Conservation (phyloP, 2,888 invertebrate species). For the Blomia tropicalis region DNA sequence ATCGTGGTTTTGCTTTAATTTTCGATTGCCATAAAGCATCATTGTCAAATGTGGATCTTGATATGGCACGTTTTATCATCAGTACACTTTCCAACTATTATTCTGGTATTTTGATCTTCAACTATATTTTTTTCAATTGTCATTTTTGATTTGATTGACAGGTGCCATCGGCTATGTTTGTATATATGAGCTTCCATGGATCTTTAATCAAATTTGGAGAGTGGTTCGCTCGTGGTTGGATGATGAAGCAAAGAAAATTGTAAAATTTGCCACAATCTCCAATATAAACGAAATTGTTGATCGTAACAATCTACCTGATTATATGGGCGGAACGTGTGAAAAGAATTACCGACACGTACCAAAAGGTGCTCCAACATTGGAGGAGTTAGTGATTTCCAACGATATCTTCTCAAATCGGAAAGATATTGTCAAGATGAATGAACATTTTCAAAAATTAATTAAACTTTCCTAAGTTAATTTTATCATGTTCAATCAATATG, state of each 20-base stretch:
- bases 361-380: conserved; percentile 16
- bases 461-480: conserved; percentile 39
- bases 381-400: conserved; percentile 1
- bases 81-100: conserved; percentile 22
- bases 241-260: conserved; percentile 19
- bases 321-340: conserved; percentile 19
- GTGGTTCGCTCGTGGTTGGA: conserved; percentile 21
- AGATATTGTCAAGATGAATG: background rate
- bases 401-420: background rate
- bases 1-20: conserved; percentile 20
- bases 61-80: conserved; percentile 20
- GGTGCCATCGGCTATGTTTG: conserved; percentile 19
- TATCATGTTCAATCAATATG: too few relatives aligned
- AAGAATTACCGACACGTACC: conserved; percentile 20
- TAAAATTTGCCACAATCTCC: conserved; percentile 11
- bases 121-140: background rate
- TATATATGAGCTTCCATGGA: conserved; percentile 23
- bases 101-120: conserved; percentile 7
- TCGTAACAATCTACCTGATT: conserved; percentile 19
- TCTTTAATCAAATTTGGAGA: conserved; percentile 22
- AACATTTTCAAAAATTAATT: conserved; percentile 7
- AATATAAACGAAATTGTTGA: conserved; percentile 19
- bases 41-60: conserved; percentile 22
- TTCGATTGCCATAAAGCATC: conserved; percentile 22
- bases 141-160: background rate